Evolutionary conservation across 1,140 invertebrate species (phyloP), one percentile per base, ranked within the genome.

Genomic region (Drosophila eugracilis): DNA sequence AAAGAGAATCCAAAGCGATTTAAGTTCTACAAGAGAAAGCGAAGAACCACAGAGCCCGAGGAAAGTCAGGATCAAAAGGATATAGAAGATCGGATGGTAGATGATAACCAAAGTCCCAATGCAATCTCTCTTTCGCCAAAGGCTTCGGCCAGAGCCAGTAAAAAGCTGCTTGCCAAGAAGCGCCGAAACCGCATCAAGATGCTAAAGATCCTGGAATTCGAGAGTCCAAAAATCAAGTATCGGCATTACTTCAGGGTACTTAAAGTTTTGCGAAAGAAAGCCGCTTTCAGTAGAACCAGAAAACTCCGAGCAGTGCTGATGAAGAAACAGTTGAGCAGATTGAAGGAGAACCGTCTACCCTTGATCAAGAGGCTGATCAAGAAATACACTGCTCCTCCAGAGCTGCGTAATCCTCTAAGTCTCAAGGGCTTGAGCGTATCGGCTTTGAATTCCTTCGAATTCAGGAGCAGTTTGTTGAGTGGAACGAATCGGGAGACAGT

Each of bases 1-100:
- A 30, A 45, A 1, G 75, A 88, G 50, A 67, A 78, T 10, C 48
- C 71, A 1, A 88, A 79, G 19, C 54, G 75, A 5, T 84, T 79
- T 1, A 91, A 91, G 26, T 90, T 91, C 53, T 88, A 89, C 39
- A 91, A 91, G 45, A 53, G 85, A 9, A 90, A 91, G 58, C 75
- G 81, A 0, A 69, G 69, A 42, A 69, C 39, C 14, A 80, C 62
- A 0, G 88, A 90, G 12, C 22, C 41, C 5, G 22, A 36, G 42
- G 21, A 49, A 1, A 36, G 7, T 3, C n/a, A 12, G 14, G 36
- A 2, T 21, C 21, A 15, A 4, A 17, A 12, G n/a, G 7, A 28
- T 28, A 37, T 6, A 12, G 24, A 12, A 1, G 24, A 4, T 2
- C 37, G 12, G 7, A 6, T 9, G 1, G 5, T 30, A 21, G 10